phyloP scores from a whole-genome alignment of 2,888 invertebrate species.

The Agrilus biguttatus region DNA sequence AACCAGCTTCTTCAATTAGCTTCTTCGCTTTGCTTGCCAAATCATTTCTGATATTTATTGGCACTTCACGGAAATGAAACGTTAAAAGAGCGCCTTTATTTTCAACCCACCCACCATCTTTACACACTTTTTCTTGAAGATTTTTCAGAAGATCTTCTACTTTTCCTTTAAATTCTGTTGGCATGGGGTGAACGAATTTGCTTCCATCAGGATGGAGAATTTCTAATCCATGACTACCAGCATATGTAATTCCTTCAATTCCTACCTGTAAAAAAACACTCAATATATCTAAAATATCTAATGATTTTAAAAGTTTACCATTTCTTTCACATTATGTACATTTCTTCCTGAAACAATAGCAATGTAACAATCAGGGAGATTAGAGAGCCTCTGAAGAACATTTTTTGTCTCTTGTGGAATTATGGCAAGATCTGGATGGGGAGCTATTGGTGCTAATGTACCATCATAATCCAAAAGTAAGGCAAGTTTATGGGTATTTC shows the following conservation, averaged over 20 bases:
- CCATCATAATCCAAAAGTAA: constrained; percentile 78
- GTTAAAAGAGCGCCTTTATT: constrained; percentile 78
- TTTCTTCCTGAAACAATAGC: constrained; percentile 77
- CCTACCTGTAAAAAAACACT: constrained; percentile 42
- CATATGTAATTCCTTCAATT: constrained; percentile 80
- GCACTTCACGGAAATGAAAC: constrained; percentile 78
- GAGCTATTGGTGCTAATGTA: constrained; percentile 76
- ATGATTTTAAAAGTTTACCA: constrained; percentile 40
- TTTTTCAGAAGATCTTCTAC: constrained; percentile 62
- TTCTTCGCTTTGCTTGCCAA: constrained; percentile 58
- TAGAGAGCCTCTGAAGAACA: constrained; percentile 66
- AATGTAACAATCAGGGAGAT: constrained; percentile 75
- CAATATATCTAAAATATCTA: background rate
- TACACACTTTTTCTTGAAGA: constrained; percentile 72
- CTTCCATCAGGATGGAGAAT: constrained; percentile 82
- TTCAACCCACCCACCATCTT: constrained; percentile 83
- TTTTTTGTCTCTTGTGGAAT: constrained; percentile 74
- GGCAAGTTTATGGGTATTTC: constrained; percentile 72
- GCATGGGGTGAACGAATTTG: constrained; percentile 85
- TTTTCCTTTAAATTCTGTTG: constrained; percentile 67
- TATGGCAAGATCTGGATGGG: constrained; percentile 79
- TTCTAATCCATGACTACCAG: constrained; percentile 79
- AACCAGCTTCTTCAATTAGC: constrained; percentile 63
- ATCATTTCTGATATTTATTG: constrained; percentile 47
- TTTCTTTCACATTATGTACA: constrained; percentile 75